Percentiles rank a stretch among this genome's conserved stretches.
Evolutionary conservation across 92 coral and sea anemone species (phyloP).

Genomic region (Palythoa heliodiscus): DNA sequence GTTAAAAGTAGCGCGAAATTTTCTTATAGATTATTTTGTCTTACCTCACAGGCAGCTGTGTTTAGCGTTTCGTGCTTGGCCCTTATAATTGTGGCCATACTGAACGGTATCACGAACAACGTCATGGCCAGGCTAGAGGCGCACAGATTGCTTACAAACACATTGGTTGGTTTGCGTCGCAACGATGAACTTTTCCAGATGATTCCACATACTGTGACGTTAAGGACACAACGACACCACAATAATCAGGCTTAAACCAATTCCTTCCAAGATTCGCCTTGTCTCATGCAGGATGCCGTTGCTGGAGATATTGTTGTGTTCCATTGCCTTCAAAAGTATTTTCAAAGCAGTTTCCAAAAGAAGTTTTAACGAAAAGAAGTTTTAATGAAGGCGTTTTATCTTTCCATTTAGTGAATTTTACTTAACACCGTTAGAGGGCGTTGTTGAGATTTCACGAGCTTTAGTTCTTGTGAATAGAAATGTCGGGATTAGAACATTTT

Average conservation of each 20-base stretch:
- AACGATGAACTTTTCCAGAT: constrained; percentile 60
- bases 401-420: neutral
- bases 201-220: constrained; percentile 65
- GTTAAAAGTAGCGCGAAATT: neutral
- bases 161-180: constrained; percentile 67
- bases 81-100: constrained; percentile 65
- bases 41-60: constrained; percentile 75
- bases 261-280: constrained; percentile 54
- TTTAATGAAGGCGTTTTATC: neutral
- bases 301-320: neutral
- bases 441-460: too few relatives aligned
- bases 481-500: too few relatives aligned
- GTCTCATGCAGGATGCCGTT: neutral
- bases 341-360: neutral
- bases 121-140: constrained; percentile 70
- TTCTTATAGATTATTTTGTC: neutral
- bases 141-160: constrained; percentile 76
- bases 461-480: too few relatives aligned
- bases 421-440: too few relatives aligned
- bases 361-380: neutral
- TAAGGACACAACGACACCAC: constrained; percentile 62
- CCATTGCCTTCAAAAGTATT: neutral
- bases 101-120: constrained; percentile 77
- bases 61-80: constrained; percentile 58
- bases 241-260: constrained; percentile 55